Conservation (phyloP, 2,888 invertebrate genomes). For the Melikaiella ostensackeni region DNA sequence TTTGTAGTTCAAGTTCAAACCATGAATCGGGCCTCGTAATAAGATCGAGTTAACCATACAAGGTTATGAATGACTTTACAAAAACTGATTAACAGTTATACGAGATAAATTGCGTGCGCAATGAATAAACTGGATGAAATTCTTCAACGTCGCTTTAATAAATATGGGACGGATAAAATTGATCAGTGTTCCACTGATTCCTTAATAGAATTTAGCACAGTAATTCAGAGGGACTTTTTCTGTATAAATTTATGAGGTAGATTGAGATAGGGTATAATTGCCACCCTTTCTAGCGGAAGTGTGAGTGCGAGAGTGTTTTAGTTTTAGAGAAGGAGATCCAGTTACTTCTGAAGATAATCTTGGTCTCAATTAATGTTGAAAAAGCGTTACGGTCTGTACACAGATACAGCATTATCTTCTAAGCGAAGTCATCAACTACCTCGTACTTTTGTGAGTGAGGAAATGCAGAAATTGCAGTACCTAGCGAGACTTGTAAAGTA, state of each 20-base stretch:
- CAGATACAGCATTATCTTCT: constrained; percentile 58
- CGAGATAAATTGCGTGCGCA: constrained; percentile 28
- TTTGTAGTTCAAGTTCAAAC: constrained; percentile 31
- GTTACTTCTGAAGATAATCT: constrained; percentile 61
- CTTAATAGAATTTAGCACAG: neutral
- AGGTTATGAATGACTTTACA: constrained; percentile 19
- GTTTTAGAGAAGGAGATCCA: constrained; percentile 57
- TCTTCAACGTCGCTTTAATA: neutral
- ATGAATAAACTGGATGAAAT: neutral
- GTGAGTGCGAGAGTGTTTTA: constrained; percentile 46
- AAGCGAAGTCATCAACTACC: constrained; percentile 45
- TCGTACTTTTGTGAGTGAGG: constrained; percentile 28
- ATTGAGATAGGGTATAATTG: neutral
- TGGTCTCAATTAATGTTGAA: constrained; percentile 52
- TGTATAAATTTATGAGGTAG: neutral
- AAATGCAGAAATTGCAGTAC: neutral
- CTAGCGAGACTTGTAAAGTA: neutral
- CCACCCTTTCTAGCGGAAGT: constrained; percentile 50
- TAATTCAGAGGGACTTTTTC: neutral
- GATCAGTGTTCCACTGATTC: neutral
- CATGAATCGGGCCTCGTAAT: constrained; percentile 13
- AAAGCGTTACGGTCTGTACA: constrained; percentile 61
- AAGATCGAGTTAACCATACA: constrained; percentile 32
- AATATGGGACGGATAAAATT: neutral
- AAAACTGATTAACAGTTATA: constrained; percentile 35